A percentile compares a stretch with the other conserved stretches of the same genome.
phyloP scores from a whole-genome alignment of 2,888 invertebrate genomes.

The Eucriotettix oculatus region DNA sequence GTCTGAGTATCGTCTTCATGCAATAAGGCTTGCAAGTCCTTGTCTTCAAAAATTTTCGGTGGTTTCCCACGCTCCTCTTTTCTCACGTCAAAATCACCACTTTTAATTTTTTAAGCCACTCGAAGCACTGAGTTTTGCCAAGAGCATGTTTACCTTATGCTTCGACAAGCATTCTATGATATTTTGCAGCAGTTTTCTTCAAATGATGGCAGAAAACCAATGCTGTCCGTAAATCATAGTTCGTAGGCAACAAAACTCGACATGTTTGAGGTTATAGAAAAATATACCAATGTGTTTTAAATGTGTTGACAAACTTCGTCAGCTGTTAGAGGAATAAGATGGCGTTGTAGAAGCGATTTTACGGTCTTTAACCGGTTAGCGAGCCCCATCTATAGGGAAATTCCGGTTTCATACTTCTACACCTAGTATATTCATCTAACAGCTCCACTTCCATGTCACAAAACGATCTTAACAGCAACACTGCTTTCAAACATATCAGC shows the following conservation, averaged over 20 bases:
- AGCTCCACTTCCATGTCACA: too few species aligned
- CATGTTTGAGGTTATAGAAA: background rate
- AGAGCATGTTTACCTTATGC: too few species aligned
- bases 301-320: too few species aligned
- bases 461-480: too few species aligned
- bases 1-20: conserved; percentile 2
- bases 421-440: too few species aligned
- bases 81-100: background rate
- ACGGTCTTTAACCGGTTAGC: too few species aligned
- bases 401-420: too few species aligned
- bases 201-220: too few species aligned
- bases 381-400: too few species aligned
- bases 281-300: background rate
- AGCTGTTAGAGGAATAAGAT: too few species aligned
- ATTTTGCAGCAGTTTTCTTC: conserved; percentile 4
- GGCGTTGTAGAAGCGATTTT: too few species aligned
- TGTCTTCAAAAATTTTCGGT: background rate
- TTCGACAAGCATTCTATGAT: conserved; percentile 4
- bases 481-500: too few species aligned
- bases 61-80: conserved; percentile 1
- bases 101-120: conserved; percentile 2
- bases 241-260: background rate
- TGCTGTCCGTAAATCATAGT: conserved; percentile 1
- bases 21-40: conserved; percentile 1
- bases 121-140: conserved; percentile 1